These are phyloP conservation scores for Syrmaticus mikado DNA, from an alignment of 2,113 vertebrate genomes.

Conservation along the genomic window DNA sequence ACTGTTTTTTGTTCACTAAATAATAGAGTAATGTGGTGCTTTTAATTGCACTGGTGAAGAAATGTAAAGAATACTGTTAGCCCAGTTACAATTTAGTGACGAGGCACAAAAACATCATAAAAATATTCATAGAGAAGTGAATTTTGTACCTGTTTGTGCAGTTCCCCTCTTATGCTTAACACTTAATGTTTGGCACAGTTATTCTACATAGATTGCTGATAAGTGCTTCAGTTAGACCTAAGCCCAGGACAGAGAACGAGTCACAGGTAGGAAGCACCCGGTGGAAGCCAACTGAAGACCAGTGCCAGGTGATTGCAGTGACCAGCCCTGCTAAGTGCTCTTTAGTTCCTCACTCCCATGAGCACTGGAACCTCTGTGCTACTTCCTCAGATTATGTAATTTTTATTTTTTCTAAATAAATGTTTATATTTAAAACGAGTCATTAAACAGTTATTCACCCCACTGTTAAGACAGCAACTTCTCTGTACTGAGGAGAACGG, in stretches of 20 bases:
- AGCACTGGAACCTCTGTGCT: not conserved
- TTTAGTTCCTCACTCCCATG: not conserved
- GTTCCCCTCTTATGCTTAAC: not conserved
- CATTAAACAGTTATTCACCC: not conserved
- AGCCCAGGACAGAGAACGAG: not conserved
- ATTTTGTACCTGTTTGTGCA: not conserved
- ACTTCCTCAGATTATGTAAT: not conserved
- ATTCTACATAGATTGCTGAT: not conserved
- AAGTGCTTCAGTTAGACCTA: not conserved
- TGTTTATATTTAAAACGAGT: not conserved
- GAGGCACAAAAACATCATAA: not conserved
- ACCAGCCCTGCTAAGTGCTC: not conserved
- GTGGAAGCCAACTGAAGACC: not conserved
- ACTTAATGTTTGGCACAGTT: not conserved
- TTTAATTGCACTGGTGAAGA: not conserved
- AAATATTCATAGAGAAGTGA: not conserved
- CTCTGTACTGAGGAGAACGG: not conserved
- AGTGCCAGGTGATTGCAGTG: not conserved
- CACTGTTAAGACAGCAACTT: not conserved
- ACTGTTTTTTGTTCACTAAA: not conserved
- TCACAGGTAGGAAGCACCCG: not conserved
- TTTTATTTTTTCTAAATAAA: not conserved
- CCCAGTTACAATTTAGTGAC: not conserved
- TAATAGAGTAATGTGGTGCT: not conserved
- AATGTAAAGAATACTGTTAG: not conserved